A percentile compares a stretch with the other conserved stretches of the same genome.
Evolutionary conservation across 2,797 vertebrate genomes (phyloP).

Genomic region (Neostethus bicornis): DNA sequence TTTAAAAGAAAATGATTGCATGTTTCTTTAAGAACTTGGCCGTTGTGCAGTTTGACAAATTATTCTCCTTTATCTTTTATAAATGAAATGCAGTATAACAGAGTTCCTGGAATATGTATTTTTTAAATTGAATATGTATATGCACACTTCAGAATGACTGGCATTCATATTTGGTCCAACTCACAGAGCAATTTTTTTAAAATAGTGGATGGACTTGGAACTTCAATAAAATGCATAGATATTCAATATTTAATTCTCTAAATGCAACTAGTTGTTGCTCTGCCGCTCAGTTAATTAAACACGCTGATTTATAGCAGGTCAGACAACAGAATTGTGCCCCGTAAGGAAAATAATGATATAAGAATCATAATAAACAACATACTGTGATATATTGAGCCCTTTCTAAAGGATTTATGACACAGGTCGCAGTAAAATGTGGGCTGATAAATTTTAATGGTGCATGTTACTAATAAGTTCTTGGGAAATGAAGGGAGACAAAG

Average conservation of each 20-base stretch:
- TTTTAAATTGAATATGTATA: not conserved
- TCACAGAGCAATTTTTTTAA: conserved; percentile 18
- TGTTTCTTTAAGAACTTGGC: not conserved
- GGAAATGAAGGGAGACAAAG: conserved; percentile 38
- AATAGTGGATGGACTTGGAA: conserved; percentile 57
- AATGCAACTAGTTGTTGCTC: conserved; percentile 89
- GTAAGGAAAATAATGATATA: conserved; percentile 82
- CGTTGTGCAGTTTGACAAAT: not conserved
- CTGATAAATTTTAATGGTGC: conserved; percentile 92
- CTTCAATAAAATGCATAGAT: conserved; percentile 80
- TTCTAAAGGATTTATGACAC: conserved; percentile 85
- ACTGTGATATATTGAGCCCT: conserved; percentile 80
- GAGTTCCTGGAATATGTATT: conserved; percentile 2
- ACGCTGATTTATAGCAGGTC: conserved; percentile 85
- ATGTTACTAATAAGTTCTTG: conserved; percentile 87
- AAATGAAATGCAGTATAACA: not conserved
- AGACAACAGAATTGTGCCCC: conserved; percentile 66
- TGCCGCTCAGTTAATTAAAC: conserved; percentile 84
- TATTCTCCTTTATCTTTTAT: not conserved
- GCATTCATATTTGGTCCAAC: conserved; percentile 8
- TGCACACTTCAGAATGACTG: conserved; percentile 5
- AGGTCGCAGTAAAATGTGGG: conserved; percentile 87
- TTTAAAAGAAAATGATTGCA: not conserved
- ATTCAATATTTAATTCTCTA: conserved; percentile 93
- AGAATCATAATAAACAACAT: conserved; percentile 84